A percentile compares a stretch with the other conserved stretches of the same genome.
phyloP scores from a whole-genome alignment of 2,797 vertebrate species.

The Periophthalmus magnuspinnatus region DNA sequence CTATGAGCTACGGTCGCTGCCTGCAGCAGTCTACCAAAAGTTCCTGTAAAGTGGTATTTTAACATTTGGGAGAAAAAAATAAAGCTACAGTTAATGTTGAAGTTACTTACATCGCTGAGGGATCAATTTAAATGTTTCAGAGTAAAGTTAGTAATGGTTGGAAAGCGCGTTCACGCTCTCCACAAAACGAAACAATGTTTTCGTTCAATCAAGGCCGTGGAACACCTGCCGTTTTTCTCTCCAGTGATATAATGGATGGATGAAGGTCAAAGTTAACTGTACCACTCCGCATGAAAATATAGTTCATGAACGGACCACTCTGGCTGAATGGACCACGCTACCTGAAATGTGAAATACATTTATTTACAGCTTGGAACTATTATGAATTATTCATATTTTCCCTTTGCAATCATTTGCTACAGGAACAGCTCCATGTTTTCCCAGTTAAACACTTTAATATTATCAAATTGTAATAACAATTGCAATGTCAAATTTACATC shows the following conservation, averaged over 20 bases:
- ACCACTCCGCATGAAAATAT: constrained; percentile 56
- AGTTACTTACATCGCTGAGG: constrained; percentile 47
- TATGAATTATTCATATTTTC: not conserved
- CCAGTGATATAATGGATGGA: not conserved
- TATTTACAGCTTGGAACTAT: not conserved
- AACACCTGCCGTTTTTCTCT: constrained; percentile 65
- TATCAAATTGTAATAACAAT: not conserved
- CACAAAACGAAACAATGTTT: constrained; percentile 33
- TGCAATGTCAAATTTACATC: not conserved
- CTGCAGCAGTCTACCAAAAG: not conserved
- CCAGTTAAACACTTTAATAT: not conserved
- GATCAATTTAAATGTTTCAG: constrained; percentile 5
- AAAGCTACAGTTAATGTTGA: not conserved
- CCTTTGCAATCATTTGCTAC: not conserved
- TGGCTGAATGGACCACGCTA: no score
- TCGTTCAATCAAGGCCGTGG: constrained; percentile 59
- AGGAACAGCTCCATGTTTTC: not conserved
- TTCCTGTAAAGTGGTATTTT: not conserved
- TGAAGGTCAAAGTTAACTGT: not conserved
- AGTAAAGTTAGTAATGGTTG: constrained; percentile 9
- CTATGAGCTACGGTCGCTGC: not conserved
- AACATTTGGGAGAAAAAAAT: not conserved
- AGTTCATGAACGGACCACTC: constrained; percentile 36
- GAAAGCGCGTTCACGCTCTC: constrained; percentile 9
- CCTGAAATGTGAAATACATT: not conserved